These are phyloP conservation scores for Sminthurinus signatus DNA, from an alignment of 1,140 invertebrate genomes.

Conservation along the genomic window DNA sequence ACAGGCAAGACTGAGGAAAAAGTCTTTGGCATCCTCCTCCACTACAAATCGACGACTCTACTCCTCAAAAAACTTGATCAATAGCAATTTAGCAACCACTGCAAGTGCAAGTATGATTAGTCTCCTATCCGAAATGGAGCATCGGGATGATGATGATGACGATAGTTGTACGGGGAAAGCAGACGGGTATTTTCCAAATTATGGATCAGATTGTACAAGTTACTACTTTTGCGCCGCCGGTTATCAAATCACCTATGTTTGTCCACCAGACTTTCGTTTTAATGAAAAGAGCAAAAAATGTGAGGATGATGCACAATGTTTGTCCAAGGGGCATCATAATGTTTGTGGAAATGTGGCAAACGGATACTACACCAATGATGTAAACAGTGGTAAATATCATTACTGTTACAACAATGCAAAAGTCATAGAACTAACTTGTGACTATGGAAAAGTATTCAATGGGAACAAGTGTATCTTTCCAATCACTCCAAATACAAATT, in stretches of 20 bases:
- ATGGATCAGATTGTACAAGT: slow-evolving; percentile 51
- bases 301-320: slow-evolving; percentile 48
- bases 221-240: slow-evolving; percentile 54
- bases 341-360: slow-evolving; percentile 50
- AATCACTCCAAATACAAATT: neutral
- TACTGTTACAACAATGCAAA: slow-evolving; percentile 53
- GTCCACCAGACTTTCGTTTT: slow-evolving; percentile 49
- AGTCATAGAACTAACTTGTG: slow-evolving; percentile 46
- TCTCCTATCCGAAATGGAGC: neutral
- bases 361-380: slow-evolving; percentile 48
- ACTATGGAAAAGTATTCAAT: slow-evolving; percentile 40
- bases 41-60: slow-evolving; percentile 2
- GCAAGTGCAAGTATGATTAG: too few relatives aligned
- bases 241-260: slow-evolving; percentile 53
- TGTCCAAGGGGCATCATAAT: slow-evolving; percentile 43
- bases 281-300: slow-evolving; percentile 50
- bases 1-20: slow-evolving; percentile 8
- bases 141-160: slow-evolving; percentile 23
- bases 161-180: slow-evolving; percentile 48
- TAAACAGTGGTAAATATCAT: slow-evolving; percentile 52
- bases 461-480: slow-evolving; percentile 20
- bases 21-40: neutral
- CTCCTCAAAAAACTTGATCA: too few relatives aligned
- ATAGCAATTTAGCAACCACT: too few relatives aligned
- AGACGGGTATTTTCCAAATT: slow-evolving; percentile 54